Base-by-base conservation (phyloP, 2,888 invertebrate genomes). In the Metallyticus violacea region DNA sequence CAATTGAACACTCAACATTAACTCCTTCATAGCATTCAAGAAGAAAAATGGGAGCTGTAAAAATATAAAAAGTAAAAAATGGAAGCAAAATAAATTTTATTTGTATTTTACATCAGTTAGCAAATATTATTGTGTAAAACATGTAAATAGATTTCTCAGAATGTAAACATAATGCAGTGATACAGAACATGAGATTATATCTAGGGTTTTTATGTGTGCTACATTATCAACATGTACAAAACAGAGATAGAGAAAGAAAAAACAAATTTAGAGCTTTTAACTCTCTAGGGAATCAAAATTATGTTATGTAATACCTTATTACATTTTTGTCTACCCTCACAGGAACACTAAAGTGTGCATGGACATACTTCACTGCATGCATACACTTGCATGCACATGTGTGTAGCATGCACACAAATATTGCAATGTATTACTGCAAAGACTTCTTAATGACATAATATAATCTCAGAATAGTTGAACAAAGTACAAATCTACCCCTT, bases 61-160 rank as follows among this genome's bases (percentile, higher is more conserved):
- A 62, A 62, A 62, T 15, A 62, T 62, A 62, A 62, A 62, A 62
- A 62, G 9, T 4, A 62, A 15, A 62, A 62, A 62, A 15, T 15
- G 40, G 40, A 62, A 62, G 40, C 40, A 62, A 62, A 62, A 62
- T 62, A 62, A 15, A 62, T 62, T 62, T 62, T 62, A 6, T 62
- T 62, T 62, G 40, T 62, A 62, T 22, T 62, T 62, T 62, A 62
- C 22, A 62, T 62, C 40, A 15, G 40, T 62, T 62, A 15, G 40
- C 40, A 62, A 62, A 0, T 62, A 62, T 15, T 62, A 62, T 15
- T 62, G n/a, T 76, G 82, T 82, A 76, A 62, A 82, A 82, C 26
- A 82, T 82, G 82, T 82, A 82, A 30, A 82, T 82, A 82, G 82
- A 82, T 7, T 82, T 27, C 76, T 82, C 82, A 76, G 30, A 82